Percentiles rank a stretch among this genome's conserved stretches.
Conservation (phyloP, 2,888 invertebrate genomes). For the Rhagonycha lutea region DNA sequence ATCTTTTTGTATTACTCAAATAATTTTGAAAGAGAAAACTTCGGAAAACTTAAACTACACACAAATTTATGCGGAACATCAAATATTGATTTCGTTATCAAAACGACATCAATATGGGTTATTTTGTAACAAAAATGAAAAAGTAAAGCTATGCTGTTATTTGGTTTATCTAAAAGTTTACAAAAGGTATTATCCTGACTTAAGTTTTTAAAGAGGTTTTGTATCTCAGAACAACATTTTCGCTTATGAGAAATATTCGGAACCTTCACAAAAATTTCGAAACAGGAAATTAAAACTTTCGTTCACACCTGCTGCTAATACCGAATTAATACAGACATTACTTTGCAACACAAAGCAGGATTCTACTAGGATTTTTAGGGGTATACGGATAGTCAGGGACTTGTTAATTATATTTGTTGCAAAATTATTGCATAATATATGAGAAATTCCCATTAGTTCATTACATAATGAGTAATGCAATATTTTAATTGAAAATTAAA, state of each 20-base stretch:
- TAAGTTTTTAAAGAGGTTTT: neutral
- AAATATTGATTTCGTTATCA: neutral
- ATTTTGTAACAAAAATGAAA: neutral
- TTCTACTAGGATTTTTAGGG: neutral
- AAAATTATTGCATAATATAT: too few relatives aligned
- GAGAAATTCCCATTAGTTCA: neutral
- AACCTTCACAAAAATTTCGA: neutral
- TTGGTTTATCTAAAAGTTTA: neutral
- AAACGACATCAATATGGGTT: neutral
- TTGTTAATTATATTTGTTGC: too few relatives aligned
- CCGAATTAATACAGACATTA: neutral
- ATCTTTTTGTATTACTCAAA: neutral
- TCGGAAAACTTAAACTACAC: neutral
- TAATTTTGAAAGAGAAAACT: neutral
- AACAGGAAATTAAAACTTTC: neutral
- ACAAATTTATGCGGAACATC: neutral
- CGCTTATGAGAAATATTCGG: neutral
- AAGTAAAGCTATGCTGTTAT: neutral
- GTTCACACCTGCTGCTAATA: neutral
- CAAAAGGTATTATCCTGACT: neutral
- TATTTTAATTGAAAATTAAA: neutral
- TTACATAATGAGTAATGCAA: neutral
- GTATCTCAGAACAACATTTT: neutral
- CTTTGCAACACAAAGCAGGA: neutral
- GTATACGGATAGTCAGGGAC: too few relatives aligned